Evolutionary conservation across 1,140 invertebrate genomes (phyloP), one percentile per base, ranked within the genome.

Genomic region (Theocolax elegans): DNA sequence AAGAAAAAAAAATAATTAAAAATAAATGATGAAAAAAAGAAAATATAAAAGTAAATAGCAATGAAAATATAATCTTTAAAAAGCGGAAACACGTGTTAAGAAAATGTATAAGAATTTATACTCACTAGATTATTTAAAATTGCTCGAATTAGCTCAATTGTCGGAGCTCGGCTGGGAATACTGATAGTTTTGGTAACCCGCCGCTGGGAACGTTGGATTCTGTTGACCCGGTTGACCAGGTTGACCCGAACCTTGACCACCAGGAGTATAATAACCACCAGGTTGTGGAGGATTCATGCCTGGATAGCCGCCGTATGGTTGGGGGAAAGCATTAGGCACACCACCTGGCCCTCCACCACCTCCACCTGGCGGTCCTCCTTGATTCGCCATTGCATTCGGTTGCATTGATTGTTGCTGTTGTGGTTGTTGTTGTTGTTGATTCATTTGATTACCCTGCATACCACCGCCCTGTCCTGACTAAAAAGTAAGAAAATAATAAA

Each of bases 121-220:
- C 74, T 79, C 76, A 84, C 81, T 82, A 48, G 38, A 58, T 63
- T 62, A 53, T 72, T 76, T 74, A 63, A 35, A 29, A 73, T 64
- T 72, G 59, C 17, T 73, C 53, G n/a, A n/a, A 40, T 15, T 59
- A 12, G 12, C 62, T 85, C 80, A 86, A 71, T 85, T 86, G 65
- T 85, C 83, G 64, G 85, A 80, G 67, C 76, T 84, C 35, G 81
- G 72, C 60, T 86, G 85, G 60, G 85, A 80, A 54, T 85, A 86
- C 13, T 83, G 79, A 65, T 86, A 86, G 72, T 85, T 86, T 72
- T 86, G 85, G 75, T 86, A 86, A 23, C 79, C 81, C 70, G 78
- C 72, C 54, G 83, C 80, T 63, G 83, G 83, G 62, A 85, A 86
- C 67, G 81, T 79, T 21, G 83, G 82, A 74, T 83, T 85, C 63